These are phyloP conservation scores for Ceratosolen solmsi DNA, from an alignment of 1,140 invertebrate genomes.

Conservation along the genomic window DNA sequence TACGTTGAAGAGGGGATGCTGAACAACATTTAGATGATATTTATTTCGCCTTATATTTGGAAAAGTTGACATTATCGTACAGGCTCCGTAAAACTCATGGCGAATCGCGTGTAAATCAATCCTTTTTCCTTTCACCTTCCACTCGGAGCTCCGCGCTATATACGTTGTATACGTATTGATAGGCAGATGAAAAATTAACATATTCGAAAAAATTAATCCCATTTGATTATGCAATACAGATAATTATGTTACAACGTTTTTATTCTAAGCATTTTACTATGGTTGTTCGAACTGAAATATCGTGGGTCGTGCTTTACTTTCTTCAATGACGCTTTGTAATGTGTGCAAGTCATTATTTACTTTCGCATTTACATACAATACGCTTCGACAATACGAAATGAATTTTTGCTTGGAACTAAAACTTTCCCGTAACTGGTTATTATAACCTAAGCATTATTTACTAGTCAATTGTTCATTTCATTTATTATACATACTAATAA, in stretches of 20 bases:
- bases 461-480: slow-evolving; percentile 40
- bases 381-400: slow-evolving; percentile 29
- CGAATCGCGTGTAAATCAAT: not conserved
- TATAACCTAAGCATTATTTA: slow-evolving; percentile 37
- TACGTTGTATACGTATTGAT: too few relatives aligned
- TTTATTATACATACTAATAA: slow-evolving; percentile 12
- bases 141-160: too few relatives aligned
- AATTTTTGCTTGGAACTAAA: slow-evolving; percentile 39
- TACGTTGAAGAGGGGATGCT: not conserved
- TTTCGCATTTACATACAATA: slow-evolving; percentile 60
- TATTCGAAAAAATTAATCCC: not conserved
- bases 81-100: not conserved
- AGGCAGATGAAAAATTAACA: too few relatives aligned
- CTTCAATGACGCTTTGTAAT: slow-evolving; percentile 43
- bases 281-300: not conserved
- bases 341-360: slow-evolving; percentile 53
- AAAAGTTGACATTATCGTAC: not conserved
- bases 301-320: slow-evolving; percentile 32
- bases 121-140: too few relatives aligned
- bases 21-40: slow-evolving; percentile 13
- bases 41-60: slow-evolving; percentile 29
- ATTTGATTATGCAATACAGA: not conserved
- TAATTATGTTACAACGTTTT: slow-evolving; percentile 1
- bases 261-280: too few relatives aligned
- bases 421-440: slow-evolving; percentile 31